Evolutionary conservation across 2,113 vertebrate species (phyloP).

Genomic region (Sinocyclocheilus grahami): DNA sequence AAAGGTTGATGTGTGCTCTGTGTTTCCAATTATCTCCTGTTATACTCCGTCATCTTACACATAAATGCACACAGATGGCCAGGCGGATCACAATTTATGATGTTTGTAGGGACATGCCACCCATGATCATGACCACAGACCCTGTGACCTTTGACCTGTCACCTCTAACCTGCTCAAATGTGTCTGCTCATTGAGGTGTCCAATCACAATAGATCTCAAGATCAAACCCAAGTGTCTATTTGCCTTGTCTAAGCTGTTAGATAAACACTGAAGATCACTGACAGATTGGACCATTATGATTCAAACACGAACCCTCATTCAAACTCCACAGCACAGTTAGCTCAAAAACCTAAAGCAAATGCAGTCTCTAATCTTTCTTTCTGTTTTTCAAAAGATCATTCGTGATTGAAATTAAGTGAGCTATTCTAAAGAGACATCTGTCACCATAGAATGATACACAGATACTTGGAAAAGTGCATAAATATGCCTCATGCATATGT

Average conservation of each 20-base stretch:
- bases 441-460: neutral
- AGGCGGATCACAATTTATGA: slow-evolving; percentile 22
- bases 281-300: slow-evolving; percentile 51
- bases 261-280: slow-evolving; percentile 48
- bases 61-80: slow-evolving; percentile 38
- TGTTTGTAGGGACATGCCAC: slow-evolving; percentile 33
- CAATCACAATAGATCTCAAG: slow-evolving; percentile 53
- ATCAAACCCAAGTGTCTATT: slow-evolving; percentile 44
- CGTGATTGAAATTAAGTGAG: slow-evolving; percentile 23
- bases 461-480: slow-evolving; percentile 7
- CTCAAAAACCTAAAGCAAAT: slow-evolving; percentile 37
- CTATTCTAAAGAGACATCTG: slow-evolving; percentile 47
- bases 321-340: slow-evolving; percentile 18
- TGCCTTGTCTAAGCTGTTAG: slow-evolving; percentile 52
- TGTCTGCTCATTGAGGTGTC: slow-evolving; percentile 36
- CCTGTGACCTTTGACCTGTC: slow-evolving; percentile 27
- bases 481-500: neutral
- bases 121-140: slow-evolving; percentile 53
- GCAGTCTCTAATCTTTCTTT: slow-evolving; percentile 36
- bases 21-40: slow-evolving; percentile 5
- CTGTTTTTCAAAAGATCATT: slow-evolving; percentile 46
- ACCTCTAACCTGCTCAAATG: slow-evolving; percentile 46
- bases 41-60: neutral
- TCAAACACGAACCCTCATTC: slow-evolving; percentile 40
- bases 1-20: slow-evolving; percentile 6